phyloP scores from a whole-genome alignment of 2,888 invertebrate genomes.

The Aelia acuminata region DNA sequence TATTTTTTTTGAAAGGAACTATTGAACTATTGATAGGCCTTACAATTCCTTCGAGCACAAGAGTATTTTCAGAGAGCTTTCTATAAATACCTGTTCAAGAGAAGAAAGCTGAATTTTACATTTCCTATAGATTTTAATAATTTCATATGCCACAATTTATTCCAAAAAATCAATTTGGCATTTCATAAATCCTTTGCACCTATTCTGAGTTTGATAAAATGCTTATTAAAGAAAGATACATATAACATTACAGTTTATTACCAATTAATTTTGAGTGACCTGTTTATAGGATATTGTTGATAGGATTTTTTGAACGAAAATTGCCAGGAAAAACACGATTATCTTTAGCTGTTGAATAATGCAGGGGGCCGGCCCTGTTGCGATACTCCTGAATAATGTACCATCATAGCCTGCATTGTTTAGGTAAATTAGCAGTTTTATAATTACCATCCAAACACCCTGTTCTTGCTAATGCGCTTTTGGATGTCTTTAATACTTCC shows the following conservation, averaged over 20 bases:
- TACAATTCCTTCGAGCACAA: too few relatives aligned
- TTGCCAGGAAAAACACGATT: constrained; percentile 13
- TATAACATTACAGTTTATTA: too few relatives aligned
- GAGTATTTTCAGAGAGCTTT: too few relatives aligned
- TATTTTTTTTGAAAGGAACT: too few relatives aligned
- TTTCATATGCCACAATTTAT: too few relatives aligned
- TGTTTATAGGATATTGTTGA: not conserved
- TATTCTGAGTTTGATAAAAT: not conserved
- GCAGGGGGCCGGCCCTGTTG: not conserved
- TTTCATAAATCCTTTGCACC: too few relatives aligned
- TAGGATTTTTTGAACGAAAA: not conserved
- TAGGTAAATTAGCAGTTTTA: not conserved
- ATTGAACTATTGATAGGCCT: too few relatives aligned
- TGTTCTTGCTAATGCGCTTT: not conserved
- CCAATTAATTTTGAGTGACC: not conserved
- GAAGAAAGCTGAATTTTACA: too few relatives aligned
- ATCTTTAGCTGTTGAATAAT: constrained; percentile 19
- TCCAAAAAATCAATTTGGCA: too few relatives aligned
- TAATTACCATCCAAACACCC: not conserved
- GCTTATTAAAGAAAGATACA: too few relatives aligned
- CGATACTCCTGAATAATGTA: constrained; percentile 24
- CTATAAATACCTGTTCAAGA: too few relatives aligned
- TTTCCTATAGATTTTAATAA: too few relatives aligned
- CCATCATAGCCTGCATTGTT: constrained; percentile 17
- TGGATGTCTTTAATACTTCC: not conserved